These are phyloP conservation scores for Nemotelus pantherinus DNA, from an alignment of 2,888 invertebrate species.

Conservation along the genomic window DNA sequence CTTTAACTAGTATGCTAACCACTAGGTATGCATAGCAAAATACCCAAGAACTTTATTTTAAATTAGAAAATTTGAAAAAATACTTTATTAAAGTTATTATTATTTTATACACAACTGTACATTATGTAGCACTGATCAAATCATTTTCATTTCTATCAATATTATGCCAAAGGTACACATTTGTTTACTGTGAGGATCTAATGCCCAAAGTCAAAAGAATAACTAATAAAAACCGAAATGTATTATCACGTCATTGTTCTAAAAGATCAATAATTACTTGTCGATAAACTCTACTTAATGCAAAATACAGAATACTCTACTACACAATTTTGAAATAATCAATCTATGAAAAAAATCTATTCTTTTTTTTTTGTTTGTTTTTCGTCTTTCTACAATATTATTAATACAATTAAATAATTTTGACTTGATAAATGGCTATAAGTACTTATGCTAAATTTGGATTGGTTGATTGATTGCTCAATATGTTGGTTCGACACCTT, in stretches of 20 bases:
- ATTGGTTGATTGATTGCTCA: conserved; percentile 42
- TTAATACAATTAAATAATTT: conserved; percentile 42
- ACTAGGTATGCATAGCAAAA: no score
- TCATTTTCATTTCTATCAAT: conserved; percentile 19
- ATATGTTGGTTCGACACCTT: conserved; percentile 24
- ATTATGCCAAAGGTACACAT: conserved; percentile 19
- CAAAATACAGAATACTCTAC: conserved; percentile 4
- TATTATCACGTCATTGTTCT: no score
- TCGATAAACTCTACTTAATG: not conserved
- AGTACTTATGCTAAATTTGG: conserved; percentile 45
- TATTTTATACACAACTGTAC: conserved; percentile 46
- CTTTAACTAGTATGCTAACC: no score
- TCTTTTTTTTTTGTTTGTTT: conserved; percentile 4
- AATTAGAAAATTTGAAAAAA: conserved; percentile 47
- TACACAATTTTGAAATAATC: conserved; percentile 20
- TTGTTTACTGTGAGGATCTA: not conserved
- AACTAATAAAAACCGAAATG: not conserved
- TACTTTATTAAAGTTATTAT: conserved; percentile 45
- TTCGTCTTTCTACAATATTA: conserved; percentile 30
- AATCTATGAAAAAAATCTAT: conserved; percentile 2
- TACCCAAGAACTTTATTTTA: not conserved
- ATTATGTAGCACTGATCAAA: conserved; percentile 40
- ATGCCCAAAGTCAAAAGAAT: conserved; percentile 13
- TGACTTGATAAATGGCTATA: conserved; percentile 46
- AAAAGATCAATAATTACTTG: no score